Base-by-base conservation (phyloP, 2,113 vertebrate species). In the Zosterops borbonicus region DNA sequence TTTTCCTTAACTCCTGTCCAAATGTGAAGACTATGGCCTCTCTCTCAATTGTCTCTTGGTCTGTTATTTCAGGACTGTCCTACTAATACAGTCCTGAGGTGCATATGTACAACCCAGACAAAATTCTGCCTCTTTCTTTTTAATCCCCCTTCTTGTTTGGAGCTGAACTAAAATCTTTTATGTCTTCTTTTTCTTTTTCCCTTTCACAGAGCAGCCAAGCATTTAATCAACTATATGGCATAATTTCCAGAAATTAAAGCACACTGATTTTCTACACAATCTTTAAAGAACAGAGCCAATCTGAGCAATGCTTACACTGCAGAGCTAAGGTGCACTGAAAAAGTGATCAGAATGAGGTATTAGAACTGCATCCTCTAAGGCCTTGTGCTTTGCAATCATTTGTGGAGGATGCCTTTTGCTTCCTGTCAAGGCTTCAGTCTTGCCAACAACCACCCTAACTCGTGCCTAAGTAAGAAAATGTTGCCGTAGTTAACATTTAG, bases 61-160 rank as follows among this genome's bases (percentile, higher is more conserved):
- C 31, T 71, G 25, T 55, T 4, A 0, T 52, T 81, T 92, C 47
- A 62, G 37, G 25, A 37, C 37, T 67, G 4, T 21, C 25, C 46
- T 53, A 24, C 5, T 55, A 63, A 60, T 17, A 52, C 10, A 11
- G 5, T 28, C 31, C 37, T 44, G 42, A 90, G 35, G 29, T 76
- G 33, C 67, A 44, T 25, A 9, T 47, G 35, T 27, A 56, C 14
- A 31, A 80, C 24, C 3, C 46, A 63, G 59, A 70, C 0, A 0
- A 76, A 88, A 4, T 46, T 70, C 16, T 65, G 14, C 3, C 8
- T 33, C 33, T 53, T 76, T 49, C 56, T 44, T 21, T 60, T 52
- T 3, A 8, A 39, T 55, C 4, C 1, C 2, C 5, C 5, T 0
- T 0, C 47, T 75, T 83, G 14, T 59, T 50, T 82, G 37, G 42